Base-by-base conservation (phyloP, 2,113 vertebrate species). In the Turdus rufiventris region DNA sequence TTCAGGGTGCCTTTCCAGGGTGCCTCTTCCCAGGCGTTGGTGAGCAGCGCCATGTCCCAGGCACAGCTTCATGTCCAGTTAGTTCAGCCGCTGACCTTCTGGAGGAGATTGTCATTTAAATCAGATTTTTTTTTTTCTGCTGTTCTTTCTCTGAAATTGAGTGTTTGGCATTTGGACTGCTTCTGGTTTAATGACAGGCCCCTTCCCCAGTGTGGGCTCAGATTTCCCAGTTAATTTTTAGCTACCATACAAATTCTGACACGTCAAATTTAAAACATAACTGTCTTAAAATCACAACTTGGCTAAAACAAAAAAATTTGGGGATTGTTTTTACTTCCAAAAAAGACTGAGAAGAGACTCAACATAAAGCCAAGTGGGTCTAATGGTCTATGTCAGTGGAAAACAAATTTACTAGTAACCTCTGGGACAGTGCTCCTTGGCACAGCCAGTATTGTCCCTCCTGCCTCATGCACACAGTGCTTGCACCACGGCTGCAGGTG, bases 351-450 rank as follows among this genome's bases (percentile, higher is more conserved):
- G 71, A 61, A 83, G 80, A 58, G 13, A 24, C 23, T 85, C 33
- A 5, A 92, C 93, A 71, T 58, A 33, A 18, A 91, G 14, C 54
- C 38, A 61, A 90, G 33, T 43, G 16, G 26, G 33, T 90, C 53
- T 89, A 60, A 77, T 3, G 19, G 34, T 50, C 21, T 63, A 3
- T 84, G 65, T 71, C 71, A 94, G 28, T 57, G 40, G 73, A 89
- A 93, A 91, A 78, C 20, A 60, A 96, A 91, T 70, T 71, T 67
- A 68, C 56, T 50, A 51, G 51, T 63, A 91, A 60, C 8, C 40
- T 50, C 48, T 47, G 74, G 56, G 73, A 28, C 65, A 57, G 45
- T 6, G 12, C 60, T 82, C 17, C 50, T 42, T 19, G 43, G 43
- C 65, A 48, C 68, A 62, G 60, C 14, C 50, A 73, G 23, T 19